A percentile compares a stretch with the other conserved stretches of the same genome.
Evolutionary conservation across 2,888 invertebrate species (phyloP).

Genomic region (Tryphoninae sp.): DNA sequence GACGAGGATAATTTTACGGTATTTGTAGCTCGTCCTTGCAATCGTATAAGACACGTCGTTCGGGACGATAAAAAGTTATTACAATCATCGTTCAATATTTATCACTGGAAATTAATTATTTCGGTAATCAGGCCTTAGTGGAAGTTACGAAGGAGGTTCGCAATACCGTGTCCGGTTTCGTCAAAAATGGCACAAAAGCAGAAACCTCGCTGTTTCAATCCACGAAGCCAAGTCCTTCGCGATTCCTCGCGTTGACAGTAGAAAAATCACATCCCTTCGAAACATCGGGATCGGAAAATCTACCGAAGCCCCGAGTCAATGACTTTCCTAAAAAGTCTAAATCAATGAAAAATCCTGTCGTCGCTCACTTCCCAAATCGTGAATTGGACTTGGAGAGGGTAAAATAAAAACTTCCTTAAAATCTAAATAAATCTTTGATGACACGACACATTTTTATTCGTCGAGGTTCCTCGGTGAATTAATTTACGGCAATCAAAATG

Average conservation of each 20-base stretch:
- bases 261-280: constrained; percentile 42
- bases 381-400: constrained; percentile 61
- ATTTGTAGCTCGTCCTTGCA: background rate
- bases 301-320: constrained; percentile 5
- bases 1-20: constrained; percentile 70
- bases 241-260: constrained; percentile 6
- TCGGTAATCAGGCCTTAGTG: constrained; percentile 45
- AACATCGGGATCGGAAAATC: constrained; percentile 2
- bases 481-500: constrained; percentile 24
- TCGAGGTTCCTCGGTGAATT: constrained; percentile 2
- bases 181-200: constrained; percentile 37
- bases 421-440: background rate
- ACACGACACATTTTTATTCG: background rate
- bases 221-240: background rate
- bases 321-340: constrained; percentile 33
- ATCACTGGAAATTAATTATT: background rate
- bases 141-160: constrained; percentile 42
- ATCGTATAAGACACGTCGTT: background rate
- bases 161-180: constrained; percentile 33
- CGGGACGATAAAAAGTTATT: too few relatives aligned
- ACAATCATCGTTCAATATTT: background rate
- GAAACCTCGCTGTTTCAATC: background rate
- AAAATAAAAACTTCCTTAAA: constrained; percentile 13
- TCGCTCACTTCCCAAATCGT: constrained; percentile 55
- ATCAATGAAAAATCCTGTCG: constrained; percentile 19